Percentiles rank a stretch among this genome's conserved stretches.
phyloP scores from a whole-genome alignment of 2,888 invertebrate genomes.

The Cantharis rustica region DNA sequence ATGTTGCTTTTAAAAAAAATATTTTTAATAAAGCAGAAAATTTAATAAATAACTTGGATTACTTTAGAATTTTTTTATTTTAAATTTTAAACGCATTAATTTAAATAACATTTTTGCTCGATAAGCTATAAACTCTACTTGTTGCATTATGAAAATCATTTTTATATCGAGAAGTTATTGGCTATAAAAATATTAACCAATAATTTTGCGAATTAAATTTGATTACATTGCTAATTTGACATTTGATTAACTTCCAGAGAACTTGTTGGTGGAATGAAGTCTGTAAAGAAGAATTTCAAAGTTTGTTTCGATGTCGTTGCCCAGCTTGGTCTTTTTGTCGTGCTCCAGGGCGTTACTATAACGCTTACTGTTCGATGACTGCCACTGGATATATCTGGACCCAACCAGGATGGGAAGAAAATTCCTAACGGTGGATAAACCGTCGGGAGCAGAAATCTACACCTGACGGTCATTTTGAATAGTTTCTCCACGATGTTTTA shows the following conservation, averaged over 20 bases:
- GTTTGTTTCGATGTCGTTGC: conserved; percentile 83
- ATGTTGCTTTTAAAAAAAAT: background rate
- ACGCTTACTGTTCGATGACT: conserved; percentile 88
- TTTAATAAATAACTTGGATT: background rate
- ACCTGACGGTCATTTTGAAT: conserved; percentile 13
- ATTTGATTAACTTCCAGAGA: conserved; percentile 62
- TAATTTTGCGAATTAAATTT: background rate
- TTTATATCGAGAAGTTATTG: background rate
- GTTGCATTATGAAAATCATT: background rate
- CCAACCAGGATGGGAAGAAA: conserved; percentile 66
- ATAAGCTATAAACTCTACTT: background rate
- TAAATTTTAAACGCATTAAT: background rate
- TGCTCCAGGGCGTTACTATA: conserved; percentile 87
- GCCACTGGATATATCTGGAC: conserved; percentile 91
- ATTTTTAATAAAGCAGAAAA: background rate
- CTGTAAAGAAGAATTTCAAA: conserved; percentile 90
- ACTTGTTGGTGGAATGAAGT: conserved; percentile 95
- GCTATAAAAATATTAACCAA: background rate
- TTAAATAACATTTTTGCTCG: background rate
- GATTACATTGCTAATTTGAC: background rate
- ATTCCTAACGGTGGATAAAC: conserved; percentile 38
- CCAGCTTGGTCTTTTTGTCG: conserved; percentile 88
- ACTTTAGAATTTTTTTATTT: background rate
- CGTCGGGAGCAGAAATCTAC: conserved; percentile 23
- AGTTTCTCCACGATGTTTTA: background rate